Conservation (phyloP, 1,140 invertebrate genomes). For the Drosophila bifasciata region DNA sequence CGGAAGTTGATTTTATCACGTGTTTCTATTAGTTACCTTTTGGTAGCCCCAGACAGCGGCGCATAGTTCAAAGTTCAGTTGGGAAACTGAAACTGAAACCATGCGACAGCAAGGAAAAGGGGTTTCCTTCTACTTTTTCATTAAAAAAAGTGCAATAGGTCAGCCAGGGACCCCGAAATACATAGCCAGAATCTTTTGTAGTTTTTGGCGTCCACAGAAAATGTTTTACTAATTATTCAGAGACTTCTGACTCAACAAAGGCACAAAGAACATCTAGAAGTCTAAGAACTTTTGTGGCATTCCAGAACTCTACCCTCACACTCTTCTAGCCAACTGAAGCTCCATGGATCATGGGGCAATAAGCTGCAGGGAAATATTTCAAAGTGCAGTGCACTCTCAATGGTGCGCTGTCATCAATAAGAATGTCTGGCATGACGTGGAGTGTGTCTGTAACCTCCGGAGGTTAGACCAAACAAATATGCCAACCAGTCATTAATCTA, state of each 20-base stretch:
- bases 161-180: too few relatives aligned
- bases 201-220: too few relatives aligned
- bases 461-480: slow-evolving; percentile 51
- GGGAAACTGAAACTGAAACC: slow-evolving; percentile 14
- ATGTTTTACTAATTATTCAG: too few relatives aligned
- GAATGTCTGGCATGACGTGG: slow-evolving; percentile 26
- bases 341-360: slow-evolving; percentile 18
- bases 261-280: slow-evolving; percentile 8
- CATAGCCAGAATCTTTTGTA: too few relatives aligned
- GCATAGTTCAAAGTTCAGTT: slow-evolving; percentile 46
- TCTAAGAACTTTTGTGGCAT: neutral
- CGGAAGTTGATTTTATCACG: slow-evolving; percentile 78
- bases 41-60: slow-evolving; percentile 13
- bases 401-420: slow-evolving; percentile 59
- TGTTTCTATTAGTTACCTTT: slow-evolving; percentile 68
- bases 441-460: slow-evolving; percentile 28
- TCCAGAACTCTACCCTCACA: neutral
- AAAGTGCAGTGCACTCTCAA: slow-evolving; percentile 31
- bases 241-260: too few relatives aligned
- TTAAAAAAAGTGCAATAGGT: neutral
- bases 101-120: slow-evolving; percentile 1
- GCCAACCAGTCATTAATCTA: slow-evolving; percentile 67
- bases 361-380: slow-evolving; percentile 23
- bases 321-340: slow-evolving; percentile 10
- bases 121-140: neutral